Evolutionary conservation across 1,140 invertebrate genomes (phyloP), one percentile per base, ranked within the genome.

Genomic region (Anastrepha obliqua): DNA sequence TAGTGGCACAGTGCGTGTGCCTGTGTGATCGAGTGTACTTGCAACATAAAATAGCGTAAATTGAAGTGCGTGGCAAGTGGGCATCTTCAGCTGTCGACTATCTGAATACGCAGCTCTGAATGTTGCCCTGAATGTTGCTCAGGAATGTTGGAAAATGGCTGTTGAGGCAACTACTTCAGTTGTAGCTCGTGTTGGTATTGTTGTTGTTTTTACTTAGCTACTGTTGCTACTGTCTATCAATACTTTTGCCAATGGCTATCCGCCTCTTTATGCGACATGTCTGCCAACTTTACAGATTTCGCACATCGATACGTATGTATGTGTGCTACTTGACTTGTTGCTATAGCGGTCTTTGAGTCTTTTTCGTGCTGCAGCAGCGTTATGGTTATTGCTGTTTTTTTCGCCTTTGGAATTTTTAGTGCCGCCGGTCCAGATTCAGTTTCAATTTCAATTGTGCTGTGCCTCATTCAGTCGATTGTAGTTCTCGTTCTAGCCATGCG

Each of bases 41-140:
- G 42, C 42, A 74, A 74, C 67, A 74, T 74, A 74, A 74, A 74
- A 74, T 74, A 74, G 67, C 67, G 67, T 74, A 74, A 74, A 74
- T 74, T 74, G 67, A 74, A 74, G 67, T 74, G 67, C 67, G 67
- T 74, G 67, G 67, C 67, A 74, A 74, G 67, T 74, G 67, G 67
- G 67, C 67, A 74, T 74, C 67, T 74, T 39, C 11, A 74, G 67
- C 67, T 74, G 42, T 74, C 15, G 39, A 15, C 42, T 39, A 74
- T n/a, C 39, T 74, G 67, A n/a, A 74, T 74, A 5, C 5, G 39
- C 42, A 44, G 42, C 15, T 15, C 39, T 74, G 42, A n/a, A 74
- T 74, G 67, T 74, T 62, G 51, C 11, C 51, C 51, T 55, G 51
- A 55, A 55, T 55, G 51, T 62, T 74, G 42, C 67, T 74, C 67